These are phyloP conservation scores for Bufo gargarizans DNA, from an alignment of 2,113 vertebrate genomes.

Conservation along the genomic window DNA sequence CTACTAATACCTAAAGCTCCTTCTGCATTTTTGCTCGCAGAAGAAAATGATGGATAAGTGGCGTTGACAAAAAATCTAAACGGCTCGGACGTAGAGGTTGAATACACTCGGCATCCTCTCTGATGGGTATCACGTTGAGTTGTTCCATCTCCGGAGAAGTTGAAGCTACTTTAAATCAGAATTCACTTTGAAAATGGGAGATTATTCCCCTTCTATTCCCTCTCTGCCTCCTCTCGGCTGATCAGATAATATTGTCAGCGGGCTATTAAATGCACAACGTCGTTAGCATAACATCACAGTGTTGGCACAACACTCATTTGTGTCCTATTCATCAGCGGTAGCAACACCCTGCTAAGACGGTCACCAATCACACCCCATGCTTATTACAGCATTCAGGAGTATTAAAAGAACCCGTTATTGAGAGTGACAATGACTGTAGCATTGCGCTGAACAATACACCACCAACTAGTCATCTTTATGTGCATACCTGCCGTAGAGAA, in stretches of 20 bases:
- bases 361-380: slow-evolving; percentile 39
- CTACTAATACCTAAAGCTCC: slow-evolving; percentile 45
- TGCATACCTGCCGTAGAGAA: not conserved
- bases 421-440: slow-evolving; percentile 20
- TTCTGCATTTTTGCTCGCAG: slow-evolving; percentile 41
- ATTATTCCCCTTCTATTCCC: not conserved
- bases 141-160: slow-evolving; percentile 2
- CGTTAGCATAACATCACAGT: slow-evolving; percentile 24
- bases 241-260: slow-evolving; percentile 35
- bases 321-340: slow-evolving; percentile 24
- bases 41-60: slow-evolving; percentile 51
- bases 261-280: slow-evolving; percentile 8
- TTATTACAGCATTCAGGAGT: slow-evolving; percentile 4
- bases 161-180: not conserved
- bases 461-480: not conserved
- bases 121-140: slow-evolving; percentile 3
- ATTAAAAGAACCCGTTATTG: slow-evolving; percentile 13
- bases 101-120: not conserved
- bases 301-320: slow-evolving; percentile 43
- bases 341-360: slow-evolving; percentile 45
- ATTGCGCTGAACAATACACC: not conserved
- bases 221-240: not conserved
- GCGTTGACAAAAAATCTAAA: slow-evolving; percentile 23
- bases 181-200: slow-evolving; percentile 19
- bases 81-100: not conserved